phyloP scores from a whole-genome alignment of 2,888 invertebrate species.

The Litoditis marina region DNA sequence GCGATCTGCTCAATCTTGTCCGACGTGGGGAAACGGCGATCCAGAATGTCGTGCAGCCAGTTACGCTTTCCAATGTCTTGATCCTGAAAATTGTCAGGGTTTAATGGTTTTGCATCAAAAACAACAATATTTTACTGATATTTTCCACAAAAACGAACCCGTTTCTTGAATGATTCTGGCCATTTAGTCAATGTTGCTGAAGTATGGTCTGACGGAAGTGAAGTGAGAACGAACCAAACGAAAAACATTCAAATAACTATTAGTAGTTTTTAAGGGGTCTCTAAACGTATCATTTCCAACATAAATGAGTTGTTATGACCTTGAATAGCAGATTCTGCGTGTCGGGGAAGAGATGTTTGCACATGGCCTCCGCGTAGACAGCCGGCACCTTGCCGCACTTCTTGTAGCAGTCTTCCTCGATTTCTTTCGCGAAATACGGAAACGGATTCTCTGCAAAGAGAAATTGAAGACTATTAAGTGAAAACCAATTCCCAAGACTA shows the following conservation, averaged over 20 bases:
- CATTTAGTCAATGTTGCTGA: not conserved
- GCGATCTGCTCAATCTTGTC: constrained; percentile 30
- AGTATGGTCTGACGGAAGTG: no score
- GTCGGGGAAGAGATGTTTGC: constrained; percentile 32
- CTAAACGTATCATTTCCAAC: no score
- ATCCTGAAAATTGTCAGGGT: constrained; percentile 32
- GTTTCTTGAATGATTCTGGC: not conserved
- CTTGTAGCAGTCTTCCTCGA: constrained; percentile 38
- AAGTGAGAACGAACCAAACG: no score
- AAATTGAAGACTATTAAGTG: not conserved
- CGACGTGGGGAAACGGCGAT: constrained; percentile 39
- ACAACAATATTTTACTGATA: no score
- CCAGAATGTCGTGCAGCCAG: constrained; percentile 44
- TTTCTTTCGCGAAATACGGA: constrained; percentile 35
- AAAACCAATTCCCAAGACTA: not conserved
- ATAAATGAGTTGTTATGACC: no score
- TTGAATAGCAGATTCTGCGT: constrained; percentile 43
- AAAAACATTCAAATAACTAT: no score
- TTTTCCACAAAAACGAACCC: no score
- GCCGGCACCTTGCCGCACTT: constrained; percentile 26
- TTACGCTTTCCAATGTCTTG: constrained; percentile 43
- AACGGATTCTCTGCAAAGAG: constrained; percentile 32
- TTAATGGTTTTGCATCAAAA: no score
- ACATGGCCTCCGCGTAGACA: constrained; percentile 40
- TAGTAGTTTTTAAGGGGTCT: no score